Percentiles rank a stretch among this genome's conserved stretches.
phyloP scores from a whole-genome alignment of 2,113 vertebrate genomes.

The Archocentrus centrarchus region DNA sequence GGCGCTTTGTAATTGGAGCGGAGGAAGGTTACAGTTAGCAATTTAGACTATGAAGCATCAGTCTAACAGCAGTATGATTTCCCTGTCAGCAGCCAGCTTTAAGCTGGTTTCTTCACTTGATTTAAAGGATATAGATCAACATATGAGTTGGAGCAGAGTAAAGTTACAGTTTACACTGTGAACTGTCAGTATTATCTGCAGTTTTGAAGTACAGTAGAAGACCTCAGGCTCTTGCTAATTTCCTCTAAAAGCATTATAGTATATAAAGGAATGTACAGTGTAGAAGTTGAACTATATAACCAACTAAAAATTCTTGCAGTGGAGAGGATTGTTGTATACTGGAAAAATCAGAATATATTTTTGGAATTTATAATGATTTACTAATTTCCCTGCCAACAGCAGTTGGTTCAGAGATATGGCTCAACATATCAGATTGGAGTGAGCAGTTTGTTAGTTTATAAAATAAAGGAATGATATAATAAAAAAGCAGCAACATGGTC shows the following conservation, averaged over 20 bases:
- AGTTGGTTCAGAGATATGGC: neutral
- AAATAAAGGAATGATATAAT: neutral
- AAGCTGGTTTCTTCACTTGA: neutral
- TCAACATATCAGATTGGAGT: neutral
- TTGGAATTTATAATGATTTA: neutral
- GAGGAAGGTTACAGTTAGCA: neutral
- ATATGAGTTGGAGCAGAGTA: neutral
- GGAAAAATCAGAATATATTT: neutral
- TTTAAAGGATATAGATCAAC: neutral
- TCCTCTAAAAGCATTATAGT: neutral
- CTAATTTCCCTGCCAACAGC: neutral
- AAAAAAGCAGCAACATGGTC: neutral
- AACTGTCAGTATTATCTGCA: neutral
- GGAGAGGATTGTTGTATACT: neutral
- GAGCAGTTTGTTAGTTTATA: neutral
- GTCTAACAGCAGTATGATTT: neutral
- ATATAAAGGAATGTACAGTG: neutral
- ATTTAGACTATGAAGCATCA: neutral
- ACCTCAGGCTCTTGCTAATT: neutral
- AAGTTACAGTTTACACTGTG: neutral
- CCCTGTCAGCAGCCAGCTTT: neutral
- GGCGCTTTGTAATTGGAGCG: neutral
- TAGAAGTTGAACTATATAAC: neutral
- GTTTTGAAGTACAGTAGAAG: neutral
- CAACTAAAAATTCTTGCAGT: neutral